Base-by-base conservation (phyloP, 2,113 vertebrate genomes). In the Tamias sibiricus region DNA sequence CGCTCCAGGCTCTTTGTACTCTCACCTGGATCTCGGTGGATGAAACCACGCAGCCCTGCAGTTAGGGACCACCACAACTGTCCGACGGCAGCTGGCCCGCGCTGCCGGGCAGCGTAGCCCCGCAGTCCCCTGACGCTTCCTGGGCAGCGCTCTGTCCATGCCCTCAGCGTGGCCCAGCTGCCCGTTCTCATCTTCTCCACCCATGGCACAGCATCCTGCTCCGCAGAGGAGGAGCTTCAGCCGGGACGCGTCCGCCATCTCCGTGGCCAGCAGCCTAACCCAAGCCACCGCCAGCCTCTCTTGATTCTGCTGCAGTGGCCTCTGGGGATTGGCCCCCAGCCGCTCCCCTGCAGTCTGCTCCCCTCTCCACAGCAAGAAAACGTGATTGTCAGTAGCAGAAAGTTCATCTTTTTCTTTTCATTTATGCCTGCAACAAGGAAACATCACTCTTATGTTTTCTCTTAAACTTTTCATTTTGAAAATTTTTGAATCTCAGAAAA, bases 401-500 rank as follows among this genome's bases (percentile, higher is more conserved):
- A 68, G 4, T 72, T 42, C 24, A 17, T 81, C 74, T 42, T 35
- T 57, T 64, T 47, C 24, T 79, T 68, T 69, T 44, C 44, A 71
- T 76, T 35, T 44, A 37, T 30, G 6, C 44, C 66, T 92, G 37
- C 4, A 74, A 14, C 92, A 92, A 76, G 28, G 22, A 81, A 86
- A 42, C 35, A 19, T 68, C 16, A n/a, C 44, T 49, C 72, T 2
- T 66, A 0, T 57, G 11, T 72, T 89, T 57, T 71, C 68, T 75
- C 49, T 57, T 28, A 47, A n/a, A 19, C 20, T 22, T 82, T 92
- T 71, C 68, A 76, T 59, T 92, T 71, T 75, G 28, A 72, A 75
- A 82, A 8, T 6, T 57, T 77, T 87, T 86, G 35, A 86, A 47
- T 69, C 35, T 71, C 44, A 49, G 69, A 72, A 92, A 90, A 90